Evolutionary conservation across 2,113 vertebrate species (phyloP), one percentile per base, ranked within the genome.

Genomic region (Lepus timidus): DNA sequence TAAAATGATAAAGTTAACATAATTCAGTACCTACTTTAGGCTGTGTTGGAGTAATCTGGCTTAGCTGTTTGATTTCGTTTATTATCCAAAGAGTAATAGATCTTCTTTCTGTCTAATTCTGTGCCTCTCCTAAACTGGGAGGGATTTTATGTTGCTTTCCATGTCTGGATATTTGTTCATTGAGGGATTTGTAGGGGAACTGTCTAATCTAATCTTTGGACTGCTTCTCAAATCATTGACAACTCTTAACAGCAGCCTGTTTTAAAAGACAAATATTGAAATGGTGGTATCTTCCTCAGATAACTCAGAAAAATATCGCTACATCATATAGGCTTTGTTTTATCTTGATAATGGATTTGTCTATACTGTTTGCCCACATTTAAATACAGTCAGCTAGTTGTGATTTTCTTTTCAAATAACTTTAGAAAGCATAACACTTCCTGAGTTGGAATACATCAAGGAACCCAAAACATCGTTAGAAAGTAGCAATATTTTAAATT

Each of bases 11-110:
- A 58, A 19, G 55, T 58, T 58, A 5, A 44, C 13, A 4, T 58
- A 85, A 71, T 80, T 88, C 27, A 55, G 29, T 78, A 33, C 16
- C 44, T 31, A 55, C 19, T 92, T 84, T 9, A 81, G 67, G n/a
- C 10, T 73, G 0, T 58, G 86, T 44, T 44, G 25, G 17, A 90
- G 23, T 78, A 89, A 51, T 86, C 14, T 95, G 51, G 65, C 51
- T 94, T 95, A 76, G 49, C n/a, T 93, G 67, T 86, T 91, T 71
- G 76, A 85, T 84, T 85, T 78, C n/a, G 49, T 49, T 95, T 73
- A 49, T 90, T 94, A 55, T 62, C 51, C 92, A 79, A 61, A 84
- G 81, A 84, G 10, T 81, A 93, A 51, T 64, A 71, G 76, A 80
- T 85, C 84, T 29, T 80, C n/a, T 75, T 29, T 80, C n/a, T 75